Conservation (phyloP, 1,140 invertebrate species). For the Pachypeltis micranthus region DNA sequence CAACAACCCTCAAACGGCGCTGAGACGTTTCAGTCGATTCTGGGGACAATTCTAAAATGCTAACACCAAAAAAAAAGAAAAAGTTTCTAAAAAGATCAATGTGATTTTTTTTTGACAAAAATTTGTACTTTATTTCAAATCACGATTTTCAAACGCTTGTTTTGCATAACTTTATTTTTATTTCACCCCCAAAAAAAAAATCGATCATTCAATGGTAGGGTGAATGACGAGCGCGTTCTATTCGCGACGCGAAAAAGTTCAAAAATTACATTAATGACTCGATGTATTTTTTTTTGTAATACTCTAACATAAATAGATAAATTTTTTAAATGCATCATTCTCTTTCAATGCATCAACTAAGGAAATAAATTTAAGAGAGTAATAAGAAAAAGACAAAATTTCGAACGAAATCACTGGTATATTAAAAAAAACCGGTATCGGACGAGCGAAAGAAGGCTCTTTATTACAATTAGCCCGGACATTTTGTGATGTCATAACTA, state of each 20-base stretch:
- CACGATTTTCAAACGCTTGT: neutral
- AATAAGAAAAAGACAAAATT: neutral
- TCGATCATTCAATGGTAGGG: neutral
- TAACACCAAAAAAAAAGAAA: neutral
- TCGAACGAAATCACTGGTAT: constrained; percentile 12
- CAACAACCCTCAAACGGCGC: no score
- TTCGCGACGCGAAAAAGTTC: neutral
- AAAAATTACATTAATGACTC: constrained; percentile 6
- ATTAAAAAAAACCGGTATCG: neutral
- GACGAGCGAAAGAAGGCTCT: neutral
- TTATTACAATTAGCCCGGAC: neutral
- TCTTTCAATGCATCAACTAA: neutral
- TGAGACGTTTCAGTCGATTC: constrained; percentile 10
- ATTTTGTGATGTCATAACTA: neutral
- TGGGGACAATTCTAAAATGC: neutral
- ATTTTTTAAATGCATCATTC: constrained; percentile 6
- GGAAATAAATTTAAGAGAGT: neutral
- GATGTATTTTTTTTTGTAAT: neutral
- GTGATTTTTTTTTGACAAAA: constrained; percentile 10
- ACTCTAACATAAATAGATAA: neutral
- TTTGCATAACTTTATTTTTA: constrained; percentile 7
- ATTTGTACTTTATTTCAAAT: constrained; percentile 9
- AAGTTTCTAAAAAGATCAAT: neutral
- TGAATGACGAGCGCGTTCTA: neutral
- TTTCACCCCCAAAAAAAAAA: neutral